Conservation (phyloP, 2,113 vertebrate genomes). For the Antennarius striatus region DNA sequence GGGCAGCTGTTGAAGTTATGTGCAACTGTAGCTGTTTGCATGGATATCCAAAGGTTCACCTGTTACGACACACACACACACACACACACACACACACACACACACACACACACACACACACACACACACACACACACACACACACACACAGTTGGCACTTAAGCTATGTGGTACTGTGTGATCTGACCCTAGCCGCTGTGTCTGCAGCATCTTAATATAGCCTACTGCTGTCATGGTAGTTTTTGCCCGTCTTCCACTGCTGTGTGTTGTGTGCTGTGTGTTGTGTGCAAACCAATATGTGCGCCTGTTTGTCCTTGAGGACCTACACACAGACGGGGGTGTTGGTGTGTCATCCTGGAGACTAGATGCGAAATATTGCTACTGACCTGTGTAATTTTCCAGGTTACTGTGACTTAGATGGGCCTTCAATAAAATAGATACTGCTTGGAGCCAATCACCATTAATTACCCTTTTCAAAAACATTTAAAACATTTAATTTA, state of each 20-base stretch:
- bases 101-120: slow-evolving; percentile 24
- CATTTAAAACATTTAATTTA: not conserved
- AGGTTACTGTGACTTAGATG: slow-evolving; percentile 68
- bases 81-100: slow-evolving; percentile 41
- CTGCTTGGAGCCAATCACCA: not conserved
- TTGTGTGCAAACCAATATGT: slow-evolving; percentile 35
- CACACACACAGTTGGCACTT: slow-evolving; percentile 59
- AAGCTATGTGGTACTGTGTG: slow-evolving; percentile 67
- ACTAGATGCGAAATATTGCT: slow-evolving; percentile 76
- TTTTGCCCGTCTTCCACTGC: slow-evolving; percentile 37
- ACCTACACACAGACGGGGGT: slow-evolving; percentile 25
- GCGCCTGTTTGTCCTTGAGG: slow-evolving; percentile 45
- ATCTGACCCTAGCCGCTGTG: slow-evolving; percentile 71
- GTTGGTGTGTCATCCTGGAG: slow-evolving; percentile 54
- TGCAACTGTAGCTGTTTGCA: slow-evolving; percentile 31
- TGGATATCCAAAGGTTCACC: slow-evolving; percentile 61
- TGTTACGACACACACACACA: slow-evolving; percentile 45
- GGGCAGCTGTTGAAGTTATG: slow-evolving; percentile 28
- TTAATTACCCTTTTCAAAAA: not conserved
- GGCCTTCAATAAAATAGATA: slow-evolving; percentile 19
- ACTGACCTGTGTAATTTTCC: slow-evolving; percentile 75
- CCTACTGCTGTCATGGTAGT: slow-evolving; percentile 66
- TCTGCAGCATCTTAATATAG: slow-evolving; percentile 75
- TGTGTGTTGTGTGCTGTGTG: slow-evolving; percentile 21
- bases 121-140: slow-evolving; percentile 22